These are phyloP conservation scores for Geococcyx californianus DNA, from an alignment of 2,113 vertebrate species.

Conservation along the genomic window DNA sequence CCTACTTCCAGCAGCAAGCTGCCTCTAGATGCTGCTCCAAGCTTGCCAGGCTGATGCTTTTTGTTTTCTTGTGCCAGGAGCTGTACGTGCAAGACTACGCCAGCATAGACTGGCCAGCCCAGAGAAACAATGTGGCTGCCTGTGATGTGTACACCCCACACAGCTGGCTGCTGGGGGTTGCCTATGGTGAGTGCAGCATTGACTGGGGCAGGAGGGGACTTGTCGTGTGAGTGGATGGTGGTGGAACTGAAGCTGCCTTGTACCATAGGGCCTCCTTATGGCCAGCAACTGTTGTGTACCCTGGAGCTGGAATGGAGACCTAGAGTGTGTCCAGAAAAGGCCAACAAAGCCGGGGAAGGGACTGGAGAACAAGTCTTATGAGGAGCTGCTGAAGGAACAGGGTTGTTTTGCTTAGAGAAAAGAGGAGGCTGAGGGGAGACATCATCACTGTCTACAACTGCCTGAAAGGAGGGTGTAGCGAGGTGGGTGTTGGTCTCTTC, in stretches of 20 bases:
- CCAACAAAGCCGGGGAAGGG: too few relatives aligned
- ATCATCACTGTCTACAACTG: too few relatives aligned
- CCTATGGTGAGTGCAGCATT: conserved; percentile 74
- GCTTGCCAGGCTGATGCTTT: not conserved
- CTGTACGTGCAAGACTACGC: conserved; percentile 90
- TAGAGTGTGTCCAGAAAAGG: too few relatives aligned
- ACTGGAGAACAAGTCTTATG: too few relatives aligned
- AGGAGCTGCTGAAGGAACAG: too few relatives aligned
- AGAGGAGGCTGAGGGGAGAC: too few relatives aligned
- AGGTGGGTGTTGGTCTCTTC: too few relatives aligned
- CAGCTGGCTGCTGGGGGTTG: conserved; percentile 80
- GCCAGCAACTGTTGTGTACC: not conserved
- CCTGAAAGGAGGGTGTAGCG: too few relatives aligned
- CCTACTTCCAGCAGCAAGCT: not conserved
- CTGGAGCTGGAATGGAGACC: not conserved
- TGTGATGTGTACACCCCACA: conserved; percentile 91
- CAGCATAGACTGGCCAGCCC: conserved; percentile 89
- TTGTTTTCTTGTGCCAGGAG: conserved; percentile 76
- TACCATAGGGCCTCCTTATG: not conserved
- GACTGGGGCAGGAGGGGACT: not conserved
- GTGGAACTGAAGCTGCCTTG: not conserved
- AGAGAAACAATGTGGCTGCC: conserved; percentile 85
- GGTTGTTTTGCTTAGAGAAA: too few relatives aligned
- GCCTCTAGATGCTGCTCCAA: not conserved
- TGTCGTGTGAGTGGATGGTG: not conserved